Percentiles rank a stretch among this genome's conserved stretches.
These are phyloP conservation scores for Perizoma flavofasciatum DNA, from an alignment of 2,888 invertebrate species.

Conservation along the genomic window DNA sequence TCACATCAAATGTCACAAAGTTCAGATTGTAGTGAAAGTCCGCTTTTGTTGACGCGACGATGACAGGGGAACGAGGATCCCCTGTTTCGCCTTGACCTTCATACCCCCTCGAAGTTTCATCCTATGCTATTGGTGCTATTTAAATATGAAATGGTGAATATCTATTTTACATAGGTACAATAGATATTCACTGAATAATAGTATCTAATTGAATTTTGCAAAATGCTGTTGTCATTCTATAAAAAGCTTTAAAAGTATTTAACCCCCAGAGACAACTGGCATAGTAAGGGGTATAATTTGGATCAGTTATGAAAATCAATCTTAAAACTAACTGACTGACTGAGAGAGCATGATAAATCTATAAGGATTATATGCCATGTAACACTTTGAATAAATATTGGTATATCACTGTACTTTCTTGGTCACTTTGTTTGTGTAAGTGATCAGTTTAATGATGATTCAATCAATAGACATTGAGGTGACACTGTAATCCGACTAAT, in stretches of 20 bases:
- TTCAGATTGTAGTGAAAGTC: conserved; percentile 12
- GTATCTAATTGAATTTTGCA: conserved; percentile 2
- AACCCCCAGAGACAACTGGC: neutral
- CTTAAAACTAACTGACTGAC: too few species aligned
- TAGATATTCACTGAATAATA: too few species aligned
- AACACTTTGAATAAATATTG: too few species aligned
- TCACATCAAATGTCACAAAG: conserved; percentile 7
- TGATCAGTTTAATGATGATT: too few species aligned
- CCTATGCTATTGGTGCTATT: conserved; percentile 10
- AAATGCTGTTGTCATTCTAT: conserved; percentile 4
- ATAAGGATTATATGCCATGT: too few species aligned
- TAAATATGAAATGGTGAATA: conserved; percentile 6
- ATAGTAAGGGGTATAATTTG: neutral
- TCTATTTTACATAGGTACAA: conserved; percentile 1
- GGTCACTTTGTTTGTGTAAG: too few species aligned
- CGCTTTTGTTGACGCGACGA: conserved; percentile 9
- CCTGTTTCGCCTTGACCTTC: conserved; percentile 26
- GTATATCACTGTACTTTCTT: too few species aligned
- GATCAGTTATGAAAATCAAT: too few species aligned
- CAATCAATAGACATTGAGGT: too few species aligned
- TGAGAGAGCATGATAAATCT: too few species aligned
- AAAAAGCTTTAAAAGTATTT: neutral
- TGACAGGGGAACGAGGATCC: conserved; percentile 14
- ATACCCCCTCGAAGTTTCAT: conserved; percentile 19
- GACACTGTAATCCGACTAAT: too few species aligned